Evolutionary conservation across 1,140 invertebrate species (phyloP).

Genomic region (Thaumetopoea pityocampa): DNA sequence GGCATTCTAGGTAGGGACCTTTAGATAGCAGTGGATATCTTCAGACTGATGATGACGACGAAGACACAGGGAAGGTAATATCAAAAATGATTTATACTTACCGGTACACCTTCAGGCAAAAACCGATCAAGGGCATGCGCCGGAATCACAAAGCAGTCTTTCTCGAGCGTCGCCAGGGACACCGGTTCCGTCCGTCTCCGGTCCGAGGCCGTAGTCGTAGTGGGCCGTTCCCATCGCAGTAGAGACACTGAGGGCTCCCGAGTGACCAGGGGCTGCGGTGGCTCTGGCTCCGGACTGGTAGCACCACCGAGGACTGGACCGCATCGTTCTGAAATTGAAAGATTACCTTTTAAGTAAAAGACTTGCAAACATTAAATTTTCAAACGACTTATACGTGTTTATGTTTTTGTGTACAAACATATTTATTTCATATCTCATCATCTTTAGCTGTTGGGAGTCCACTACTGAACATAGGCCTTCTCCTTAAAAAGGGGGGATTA

Average conservation of each 20-base stretch:
- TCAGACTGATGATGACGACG: too few relatives aligned
- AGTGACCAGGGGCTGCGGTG: slow-evolving; percentile 62
- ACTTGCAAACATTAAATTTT: too few relatives aligned
- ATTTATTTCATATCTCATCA: too few relatives aligned
- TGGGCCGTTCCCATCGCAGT: slow-evolving; percentile 65
- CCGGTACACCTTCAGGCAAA: slow-evolving; percentile 90
- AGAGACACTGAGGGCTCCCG: slow-evolving; percentile 62
- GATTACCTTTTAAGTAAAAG: background rate
- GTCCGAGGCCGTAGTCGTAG: slow-evolving; percentile 38
- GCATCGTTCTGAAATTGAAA: slow-evolving; percentile 57
- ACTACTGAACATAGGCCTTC: too few relatives aligned
- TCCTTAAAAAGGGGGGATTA: too few relatives aligned
- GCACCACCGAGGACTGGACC: slow-evolving; percentile 65
- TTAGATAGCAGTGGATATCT: too few relatives aligned
- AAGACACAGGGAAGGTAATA: too few relatives aligned
- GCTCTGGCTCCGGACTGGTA: slow-evolving; percentile 56
- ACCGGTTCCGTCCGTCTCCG: slow-evolving; percentile 78
- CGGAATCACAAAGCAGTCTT: slow-evolving; percentile 93
- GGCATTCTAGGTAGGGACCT: too few relatives aligned
- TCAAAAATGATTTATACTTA: slow-evolving; percentile 66
- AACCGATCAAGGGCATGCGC: slow-evolving; percentile 89
- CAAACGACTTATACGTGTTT: too few relatives aligned
- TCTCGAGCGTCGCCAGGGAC: slow-evolving; percentile 85
- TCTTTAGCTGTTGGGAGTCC: too few relatives aligned
- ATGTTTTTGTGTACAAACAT: too few relatives aligned